Percentiles rank a stretch among this genome's conserved stretches.
These are phyloP conservation scores for Laupala kohalensis DNA, from an alignment of 1,140 invertebrate species.

Conservation along the genomic window DNA sequence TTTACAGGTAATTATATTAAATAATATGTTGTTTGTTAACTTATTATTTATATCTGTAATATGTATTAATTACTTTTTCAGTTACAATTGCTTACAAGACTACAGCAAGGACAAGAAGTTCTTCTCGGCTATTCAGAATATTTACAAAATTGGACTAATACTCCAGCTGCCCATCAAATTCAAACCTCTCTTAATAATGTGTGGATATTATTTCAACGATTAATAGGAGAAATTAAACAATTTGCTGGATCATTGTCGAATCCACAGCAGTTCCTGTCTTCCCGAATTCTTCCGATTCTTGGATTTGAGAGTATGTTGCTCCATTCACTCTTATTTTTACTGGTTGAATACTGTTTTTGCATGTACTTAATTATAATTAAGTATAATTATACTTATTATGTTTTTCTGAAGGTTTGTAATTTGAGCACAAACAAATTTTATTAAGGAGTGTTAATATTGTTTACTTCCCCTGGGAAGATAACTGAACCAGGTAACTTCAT, in stretches of 20 bases:
- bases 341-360: too few species aligned
- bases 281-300: neutral
- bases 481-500: too few species aligned
- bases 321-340: too few species aligned
- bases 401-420: too few species aligned
- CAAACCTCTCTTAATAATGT: neutral
- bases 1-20: constrained; percentile 20
- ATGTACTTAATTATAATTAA: too few species aligned
- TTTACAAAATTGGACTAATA: constrained; percentile 9
- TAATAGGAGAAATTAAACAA: constrained; percentile 17
- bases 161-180: neutral
- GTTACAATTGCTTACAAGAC: neutral
- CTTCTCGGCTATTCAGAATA: constrained; percentile 22
- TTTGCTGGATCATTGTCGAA: constrained; percentile 18
- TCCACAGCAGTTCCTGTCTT: neutral
- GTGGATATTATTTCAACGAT: constrained; percentile 18
- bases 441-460: too few species aligned
- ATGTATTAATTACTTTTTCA: neutral
- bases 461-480: too few species aligned
- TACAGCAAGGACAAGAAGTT: constrained; percentile 22
- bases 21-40: neutral
- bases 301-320: too few species aligned
- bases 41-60: neutral
- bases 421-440: too few species aligned
- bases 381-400: too few species aligned